phyloP scores from a whole-genome alignment of 2,113 vertebrate genomes.

The Diphyllodes magnificus region DNA sequence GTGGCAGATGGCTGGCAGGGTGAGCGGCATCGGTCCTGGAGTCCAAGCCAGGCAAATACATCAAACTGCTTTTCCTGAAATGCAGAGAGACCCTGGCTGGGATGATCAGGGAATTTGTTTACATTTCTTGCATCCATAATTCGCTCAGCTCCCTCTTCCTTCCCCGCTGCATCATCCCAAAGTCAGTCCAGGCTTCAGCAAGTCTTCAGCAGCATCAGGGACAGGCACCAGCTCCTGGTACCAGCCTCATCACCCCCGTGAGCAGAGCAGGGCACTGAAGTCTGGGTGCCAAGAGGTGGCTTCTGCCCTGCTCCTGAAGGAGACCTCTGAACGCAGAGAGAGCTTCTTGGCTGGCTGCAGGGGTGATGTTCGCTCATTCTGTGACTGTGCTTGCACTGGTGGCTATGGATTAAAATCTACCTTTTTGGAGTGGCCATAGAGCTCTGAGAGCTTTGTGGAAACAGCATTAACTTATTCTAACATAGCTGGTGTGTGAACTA shows the following conservation, averaged over 20 bases:
- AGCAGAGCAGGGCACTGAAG: neutral
- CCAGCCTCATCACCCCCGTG: accelerated
- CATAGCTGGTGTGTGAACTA: neutral
- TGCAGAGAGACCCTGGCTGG: neutral
- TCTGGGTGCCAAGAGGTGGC: neutral
- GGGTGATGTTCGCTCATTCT: neutral
- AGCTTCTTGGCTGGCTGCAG: neutral
- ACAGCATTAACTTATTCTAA: neutral
- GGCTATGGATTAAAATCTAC: neutral
- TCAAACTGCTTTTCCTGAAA: slow-evolving; percentile 23
- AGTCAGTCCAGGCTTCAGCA: neutral
- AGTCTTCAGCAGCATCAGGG: neutral
- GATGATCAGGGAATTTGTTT: neutral
- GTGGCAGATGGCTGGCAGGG: slow-evolving; percentile 51
- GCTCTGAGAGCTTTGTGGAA: neutral
- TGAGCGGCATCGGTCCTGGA: neutral
- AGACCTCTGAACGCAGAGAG: neutral
- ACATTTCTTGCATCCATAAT: neutral
- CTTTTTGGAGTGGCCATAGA: neutral
- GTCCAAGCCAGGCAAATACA: neutral
- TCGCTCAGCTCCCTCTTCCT: neutral
- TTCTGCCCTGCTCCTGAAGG: neutral
- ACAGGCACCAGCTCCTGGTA: neutral
- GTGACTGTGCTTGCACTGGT: neutral
- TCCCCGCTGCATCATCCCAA: neutral